phyloP scores from a whole-genome alignment of 2,888 invertebrate genomes.

The Cryptocephalus moraei region DNA sequence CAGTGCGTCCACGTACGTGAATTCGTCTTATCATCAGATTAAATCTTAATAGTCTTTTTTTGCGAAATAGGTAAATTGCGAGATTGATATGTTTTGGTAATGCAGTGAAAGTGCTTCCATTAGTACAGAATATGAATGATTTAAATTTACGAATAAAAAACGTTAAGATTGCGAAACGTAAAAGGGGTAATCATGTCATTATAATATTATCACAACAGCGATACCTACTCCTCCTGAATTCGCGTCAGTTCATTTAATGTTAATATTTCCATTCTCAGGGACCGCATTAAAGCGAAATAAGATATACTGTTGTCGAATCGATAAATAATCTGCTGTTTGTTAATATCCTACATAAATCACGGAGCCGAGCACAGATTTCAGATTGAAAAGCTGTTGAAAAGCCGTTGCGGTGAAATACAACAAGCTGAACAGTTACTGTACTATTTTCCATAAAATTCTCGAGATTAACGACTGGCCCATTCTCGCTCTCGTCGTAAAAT shows the following conservation, averaged over 20 bases:
- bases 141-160: too few relatives aligned
- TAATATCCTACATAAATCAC: slow-evolving; percentile 17
- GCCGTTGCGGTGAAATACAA: neutral
- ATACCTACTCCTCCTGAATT: neutral
- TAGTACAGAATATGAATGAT: too few relatives aligned
- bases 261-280: neutral
- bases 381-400: slow-evolving; percentile 11
- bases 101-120: too few relatives aligned
- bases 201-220: too few relatives aligned
- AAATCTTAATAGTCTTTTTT: too few relatives aligned
- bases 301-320: slow-evolving; percentile 3
- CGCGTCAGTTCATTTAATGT: neutral
- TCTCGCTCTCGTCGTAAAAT: neutral
- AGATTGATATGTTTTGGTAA: too few relatives aligned
- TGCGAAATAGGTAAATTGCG: too few relatives aligned
- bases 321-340: slow-evolving; percentile 12
- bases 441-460: slow-evolving; percentile 15
- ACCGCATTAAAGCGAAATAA: neutral
- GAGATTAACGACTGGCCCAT: slow-evolving; percentile 15
- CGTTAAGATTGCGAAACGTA: too few relatives aligned
- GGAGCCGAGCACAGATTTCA: slow-evolving; percentile 13
- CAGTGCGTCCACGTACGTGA: too few relatives aligned
- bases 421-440: slow-evolving; percentile 7
- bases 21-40: too few relatives aligned
- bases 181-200: too few relatives aligned